Conservation (phyloP, 2,113 vertebrate species). For the Stigmatopora argus region DNA sequence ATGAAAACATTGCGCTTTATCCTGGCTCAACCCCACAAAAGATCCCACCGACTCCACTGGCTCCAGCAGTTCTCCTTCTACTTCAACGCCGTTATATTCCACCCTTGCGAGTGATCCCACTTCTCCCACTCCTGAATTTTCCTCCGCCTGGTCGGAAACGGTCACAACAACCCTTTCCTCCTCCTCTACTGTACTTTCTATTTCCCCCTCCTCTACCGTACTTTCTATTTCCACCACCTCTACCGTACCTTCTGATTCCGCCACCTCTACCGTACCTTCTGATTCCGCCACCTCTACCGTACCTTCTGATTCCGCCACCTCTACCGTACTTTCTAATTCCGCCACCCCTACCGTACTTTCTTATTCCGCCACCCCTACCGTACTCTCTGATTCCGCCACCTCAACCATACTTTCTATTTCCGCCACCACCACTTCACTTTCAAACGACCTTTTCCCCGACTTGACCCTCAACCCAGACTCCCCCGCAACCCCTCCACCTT, state of each 20-base stretch:
- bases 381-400: no score
- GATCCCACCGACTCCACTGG: slow-evolving; percentile 18
- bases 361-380: not conserved
- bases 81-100: not conserved
- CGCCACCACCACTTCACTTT: slow-evolving; percentile 26
- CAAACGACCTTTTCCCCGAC: slow-evolving; percentile 44
- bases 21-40: slow-evolving; percentile 15
- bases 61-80: slow-evolving; percentile 4
- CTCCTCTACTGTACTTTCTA: slow-evolving; percentile 30
- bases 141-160: slow-evolving; percentile 1
- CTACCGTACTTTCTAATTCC: no score
- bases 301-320: no score
- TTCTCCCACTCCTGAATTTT: not conserved
- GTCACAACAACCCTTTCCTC: not conserved
- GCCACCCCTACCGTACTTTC: slow-evolving; percentile 19
- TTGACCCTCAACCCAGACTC: slow-evolving; percentile 21
- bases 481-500: slow-evolving; percentile 12
- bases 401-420: slow-evolving; percentile 20
- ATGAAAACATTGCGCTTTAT: slow-evolving; percentile 20
- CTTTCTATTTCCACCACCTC: no score
- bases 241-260: no score
- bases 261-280: no score
- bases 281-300: no score
- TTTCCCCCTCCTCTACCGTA: no score
- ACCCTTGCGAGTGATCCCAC: not conserved